These are phyloP conservation scores for Vulpes vulpes DNA, from an alignment of 2,113 vertebrate species.

Conservation along the genomic window DNA sequence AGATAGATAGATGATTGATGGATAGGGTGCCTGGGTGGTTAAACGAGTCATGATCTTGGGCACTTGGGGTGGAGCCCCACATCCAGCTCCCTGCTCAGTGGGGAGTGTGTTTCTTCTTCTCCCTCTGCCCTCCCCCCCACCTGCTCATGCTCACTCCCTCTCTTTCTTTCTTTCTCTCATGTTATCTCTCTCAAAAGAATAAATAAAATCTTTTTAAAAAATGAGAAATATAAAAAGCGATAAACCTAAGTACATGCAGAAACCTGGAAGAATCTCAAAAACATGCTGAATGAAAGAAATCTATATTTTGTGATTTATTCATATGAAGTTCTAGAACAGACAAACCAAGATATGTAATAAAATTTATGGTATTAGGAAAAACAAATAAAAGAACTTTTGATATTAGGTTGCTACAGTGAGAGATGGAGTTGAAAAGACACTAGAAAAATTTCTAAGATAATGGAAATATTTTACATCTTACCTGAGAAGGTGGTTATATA, in stretches of 20 bases:
- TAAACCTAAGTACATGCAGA: background rate
- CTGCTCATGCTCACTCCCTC: no score
- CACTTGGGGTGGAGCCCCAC: no score
- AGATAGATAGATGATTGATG: no score
- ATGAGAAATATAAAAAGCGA: background rate
- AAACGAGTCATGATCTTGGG: no score
- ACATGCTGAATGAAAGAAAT: background rate
- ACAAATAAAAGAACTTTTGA: background rate
- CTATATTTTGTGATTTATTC: background rate
- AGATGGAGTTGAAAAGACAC: background rate
- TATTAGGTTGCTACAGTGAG: background rate
- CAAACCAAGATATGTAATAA: background rate
- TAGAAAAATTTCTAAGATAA: background rate
- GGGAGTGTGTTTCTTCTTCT: no score
- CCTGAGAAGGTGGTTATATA: background rate
- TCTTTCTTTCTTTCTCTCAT: no score
- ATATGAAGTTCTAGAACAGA: background rate
- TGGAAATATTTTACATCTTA: background rate
- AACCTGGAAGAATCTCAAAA: background rate
- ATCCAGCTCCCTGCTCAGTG: no score
- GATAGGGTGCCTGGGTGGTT: no score
- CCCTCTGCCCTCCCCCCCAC: no score
- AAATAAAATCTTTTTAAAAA: no score
- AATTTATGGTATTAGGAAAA: background rate
- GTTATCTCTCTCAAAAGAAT: no score